Conservation (phyloP, 2,888 invertebrate genomes). For the Cephus pulcher region DNA sequence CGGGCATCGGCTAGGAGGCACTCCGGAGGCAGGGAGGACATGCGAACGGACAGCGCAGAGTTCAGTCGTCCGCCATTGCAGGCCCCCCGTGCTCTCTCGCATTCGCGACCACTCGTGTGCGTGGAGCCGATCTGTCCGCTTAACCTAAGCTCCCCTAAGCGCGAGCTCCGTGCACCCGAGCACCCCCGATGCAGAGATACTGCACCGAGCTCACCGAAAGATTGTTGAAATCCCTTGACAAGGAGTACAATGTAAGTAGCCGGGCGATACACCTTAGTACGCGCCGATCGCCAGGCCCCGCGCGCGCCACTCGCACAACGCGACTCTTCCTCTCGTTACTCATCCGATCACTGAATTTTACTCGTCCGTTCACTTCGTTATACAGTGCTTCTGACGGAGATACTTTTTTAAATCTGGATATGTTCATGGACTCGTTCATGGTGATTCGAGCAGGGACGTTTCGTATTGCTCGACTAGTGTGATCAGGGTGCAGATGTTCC, state of each 20-base stretch:
- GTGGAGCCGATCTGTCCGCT: constrained; percentile 51
- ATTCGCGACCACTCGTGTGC: constrained; percentile 52
- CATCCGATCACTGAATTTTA: neutral
- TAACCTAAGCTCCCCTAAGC: constrained; percentile 49
- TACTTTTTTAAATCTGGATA: neutral
- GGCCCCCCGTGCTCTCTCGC: constrained; percentile 62
- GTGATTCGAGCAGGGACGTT: neutral
- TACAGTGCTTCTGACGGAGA: neutral
- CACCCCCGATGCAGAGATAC: constrained; percentile 67
- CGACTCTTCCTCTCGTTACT: neutral
- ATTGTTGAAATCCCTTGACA: constrained; percentile 96
- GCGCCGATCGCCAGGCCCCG: neutral
- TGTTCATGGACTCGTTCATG: neutral
- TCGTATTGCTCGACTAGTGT: neutral
- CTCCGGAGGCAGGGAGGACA: constrained; percentile 64
- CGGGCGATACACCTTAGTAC: constrained; percentile 43
- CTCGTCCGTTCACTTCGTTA: neutral
- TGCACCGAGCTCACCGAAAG: constrained; percentile 91
- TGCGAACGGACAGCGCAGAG: constrained; percentile 58
- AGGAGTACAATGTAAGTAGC: constrained; percentile 96
- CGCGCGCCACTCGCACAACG: neutral
- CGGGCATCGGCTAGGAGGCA: constrained; percentile 56
- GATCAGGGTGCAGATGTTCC: neutral
- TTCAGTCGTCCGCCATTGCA: constrained; percentile 69
- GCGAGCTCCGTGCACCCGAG: constrained; percentile 62